Percentiles rank a stretch among this genome's conserved stretches.
Conservation (phyloP, 2,797 vertebrate genomes). For the Graptemys geographica region DNA sequence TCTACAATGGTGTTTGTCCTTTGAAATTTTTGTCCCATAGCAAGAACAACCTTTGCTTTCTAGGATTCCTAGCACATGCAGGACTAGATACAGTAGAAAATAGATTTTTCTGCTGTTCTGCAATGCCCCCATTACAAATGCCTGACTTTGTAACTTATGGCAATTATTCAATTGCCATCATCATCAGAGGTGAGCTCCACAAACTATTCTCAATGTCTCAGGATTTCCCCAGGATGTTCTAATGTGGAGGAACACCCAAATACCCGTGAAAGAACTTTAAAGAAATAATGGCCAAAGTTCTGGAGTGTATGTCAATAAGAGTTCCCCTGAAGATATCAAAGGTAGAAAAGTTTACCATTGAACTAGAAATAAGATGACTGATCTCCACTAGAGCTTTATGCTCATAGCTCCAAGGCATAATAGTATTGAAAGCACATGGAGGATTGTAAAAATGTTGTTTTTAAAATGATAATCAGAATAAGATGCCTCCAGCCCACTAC, state of each 20-base stretch:
- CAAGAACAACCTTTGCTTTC: background rate
- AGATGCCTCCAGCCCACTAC: constrained; percentile 2
- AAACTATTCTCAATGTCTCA: background rate
- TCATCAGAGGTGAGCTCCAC: background rate
- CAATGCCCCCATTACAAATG: background rate
- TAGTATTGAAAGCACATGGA: background rate
- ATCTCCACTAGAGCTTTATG: background rate
- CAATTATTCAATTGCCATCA: background rate
- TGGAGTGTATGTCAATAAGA: constrained; percentile 30
- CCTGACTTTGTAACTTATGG: background rate
- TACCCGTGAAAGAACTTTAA: constrained; percentile 21
- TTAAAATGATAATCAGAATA: constrained; percentile 27
- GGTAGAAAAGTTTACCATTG: background rate
- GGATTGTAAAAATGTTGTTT: background rate
- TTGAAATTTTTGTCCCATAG: background rate
- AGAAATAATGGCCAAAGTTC: constrained; percentile 3
- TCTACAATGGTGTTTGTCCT: background rate
- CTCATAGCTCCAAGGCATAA: background rate
- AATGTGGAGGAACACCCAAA: background rate
- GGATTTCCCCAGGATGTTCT: background rate
- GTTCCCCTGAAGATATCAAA: constrained; percentile 28
- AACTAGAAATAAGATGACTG: constrained; percentile 30
- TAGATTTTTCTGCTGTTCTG: background rate
- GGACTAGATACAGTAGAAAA: background rate
- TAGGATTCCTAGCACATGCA: background rate